Evolutionary conservation across 2,113 vertebrate species (phyloP), one percentile per base, ranked within the genome.

Genomic region (Patagioenas fasciata): DNA sequence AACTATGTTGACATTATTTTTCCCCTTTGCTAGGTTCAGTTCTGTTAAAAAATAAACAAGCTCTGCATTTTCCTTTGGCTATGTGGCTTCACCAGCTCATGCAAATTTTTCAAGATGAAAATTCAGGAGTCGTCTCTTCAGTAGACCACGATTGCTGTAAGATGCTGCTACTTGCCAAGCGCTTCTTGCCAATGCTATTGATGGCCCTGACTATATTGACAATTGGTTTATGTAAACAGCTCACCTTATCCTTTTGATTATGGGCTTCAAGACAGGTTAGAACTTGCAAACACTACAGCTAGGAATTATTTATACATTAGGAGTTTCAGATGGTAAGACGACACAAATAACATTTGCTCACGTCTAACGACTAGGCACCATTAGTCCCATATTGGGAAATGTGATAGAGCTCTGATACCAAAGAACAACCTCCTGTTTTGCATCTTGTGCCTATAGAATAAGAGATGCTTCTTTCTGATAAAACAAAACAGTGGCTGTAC

Each of bases 221-320:
- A 77, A 91, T 10, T 47, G 54, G 29, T 88, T 95, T 93, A 70
- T 67, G 62, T 65, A 87, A 94, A 94, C 54, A 95, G 77, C 57
- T 93, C 71, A 74, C 67, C 88, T 86, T 61, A 83, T 57, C 53
- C 82, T 91, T 89, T 92, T 92, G 96, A 85, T 82, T 74, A 88
- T 1, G 10, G 70, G 32, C 57, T 94, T 93, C 47, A 24, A 77
- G 74, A 82, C 57, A 92, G 42, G n/a, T 81, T 80, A 93, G 58
- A 88, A 58, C 74, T 87, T 56, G 64, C 58, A 79, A 89, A 73
- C 44, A 64, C 56, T 70, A 70, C 61, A 70, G 50, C 53, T 67
- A 67, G 67, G 81, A 92, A 91, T 88, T 91, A 93, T 93, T 97
- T 91, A 93, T 88, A 36, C 36, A 85, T 42, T 51, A 62, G 38